phyloP scores from a whole-genome alignment of 1,140 invertebrate genomes.

The Brachionus rubens region DNA sequence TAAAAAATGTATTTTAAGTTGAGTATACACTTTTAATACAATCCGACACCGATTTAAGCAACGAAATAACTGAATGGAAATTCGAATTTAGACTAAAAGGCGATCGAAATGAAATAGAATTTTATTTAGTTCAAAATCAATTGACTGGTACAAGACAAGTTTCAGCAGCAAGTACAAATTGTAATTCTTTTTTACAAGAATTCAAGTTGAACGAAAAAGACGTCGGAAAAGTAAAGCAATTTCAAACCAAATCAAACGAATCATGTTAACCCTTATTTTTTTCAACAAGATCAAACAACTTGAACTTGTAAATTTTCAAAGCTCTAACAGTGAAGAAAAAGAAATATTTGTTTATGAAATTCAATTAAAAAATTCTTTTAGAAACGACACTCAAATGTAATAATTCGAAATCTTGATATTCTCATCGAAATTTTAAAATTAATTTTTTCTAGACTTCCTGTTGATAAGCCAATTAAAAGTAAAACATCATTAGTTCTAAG shows the following conservation, averaged over 20 bases:
- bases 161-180: background rate
- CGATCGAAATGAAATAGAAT: background rate
- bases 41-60: background rate
- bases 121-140: background rate
- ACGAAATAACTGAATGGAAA: background rate
- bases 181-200: background rate
- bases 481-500: background rate
- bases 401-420: background rate
- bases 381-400: conserved; percentile 9
- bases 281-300: conserved; percentile 1
- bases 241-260: background rate
- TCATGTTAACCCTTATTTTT: background rate
- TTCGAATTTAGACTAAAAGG: background rate
- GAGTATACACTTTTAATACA: conserved; percentile 5
- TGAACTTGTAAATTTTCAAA: background rate
- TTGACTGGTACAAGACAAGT: background rate
- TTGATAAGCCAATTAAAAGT: background rate
- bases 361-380: conserved; percentile 12
- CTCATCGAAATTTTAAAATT: background rate
- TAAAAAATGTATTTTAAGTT: too few relatives aligned
- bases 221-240: background rate
- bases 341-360: background rate
- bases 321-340: background rate
- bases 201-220: conserved; percentile 11
- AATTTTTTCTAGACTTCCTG: conserved; percentile 1